A percentile compares a stretch with the other conserved stretches of the same genome.
Evolutionary conservation across 2,888 invertebrate genomes (phyloP).

Genomic region (Ectemnius lituratus): DNA sequence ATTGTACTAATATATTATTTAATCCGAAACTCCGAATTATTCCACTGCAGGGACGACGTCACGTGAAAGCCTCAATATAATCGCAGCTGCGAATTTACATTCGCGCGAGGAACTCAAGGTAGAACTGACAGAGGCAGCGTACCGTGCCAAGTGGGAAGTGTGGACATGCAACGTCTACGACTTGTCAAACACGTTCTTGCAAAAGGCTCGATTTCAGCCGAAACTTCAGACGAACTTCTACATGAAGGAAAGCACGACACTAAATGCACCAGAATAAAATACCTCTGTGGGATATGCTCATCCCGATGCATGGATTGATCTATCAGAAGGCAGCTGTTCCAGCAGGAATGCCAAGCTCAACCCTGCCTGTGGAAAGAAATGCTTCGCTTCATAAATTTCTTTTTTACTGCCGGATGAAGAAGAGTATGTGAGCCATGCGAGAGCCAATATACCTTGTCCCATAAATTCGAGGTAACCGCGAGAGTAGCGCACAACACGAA

Average conservation of each 20-base stretch:
- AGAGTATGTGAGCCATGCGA: background rate
- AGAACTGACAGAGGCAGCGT: background rate
- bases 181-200: too few species aligned
- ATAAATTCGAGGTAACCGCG: constrained; percentile 11
- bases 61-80: background rate
- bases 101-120: background rate
- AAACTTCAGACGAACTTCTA: too few species aligned
- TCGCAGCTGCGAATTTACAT: constrained; percentile 4
- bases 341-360: background rate
- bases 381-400: constrained; percentile 2
- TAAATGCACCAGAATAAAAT: too few species aligned
- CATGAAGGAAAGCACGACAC: too few species aligned
- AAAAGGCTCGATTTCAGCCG: too few species aligned
- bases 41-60: background rate
- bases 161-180: too few species aligned
- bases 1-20: constrained; percentile 9
- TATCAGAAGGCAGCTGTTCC: background rate
- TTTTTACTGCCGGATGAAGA: background rate
- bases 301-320: constrained; percentile 3
- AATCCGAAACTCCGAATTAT: background rate
- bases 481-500: constrained; percentile 19
- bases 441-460: constrained; percentile 19
- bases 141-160: too few species aligned
- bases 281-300: too few species aligned
- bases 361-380: background rate